Base-by-base conservation (phyloP, 1,140 invertebrate species). In the Venustaconcha ellipsiformis region DNA sequence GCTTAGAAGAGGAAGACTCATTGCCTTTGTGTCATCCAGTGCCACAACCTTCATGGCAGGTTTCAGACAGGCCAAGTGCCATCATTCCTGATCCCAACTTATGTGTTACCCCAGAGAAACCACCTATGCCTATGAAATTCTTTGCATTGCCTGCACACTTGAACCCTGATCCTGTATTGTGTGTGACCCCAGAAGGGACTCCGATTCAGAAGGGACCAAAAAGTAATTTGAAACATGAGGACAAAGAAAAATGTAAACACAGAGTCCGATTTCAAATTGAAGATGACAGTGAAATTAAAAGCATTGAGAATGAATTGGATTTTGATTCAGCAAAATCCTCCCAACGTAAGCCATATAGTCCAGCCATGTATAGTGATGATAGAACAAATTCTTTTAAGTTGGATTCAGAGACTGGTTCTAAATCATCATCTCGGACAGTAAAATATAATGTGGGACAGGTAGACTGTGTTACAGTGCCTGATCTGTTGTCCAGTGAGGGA, bases 241-340 rank as follows among this genome's bases (percentile, higher is more conserved):
- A 56, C n/a, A 65, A 59, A 65, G 67, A 68, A 72, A 56, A 48
- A 1, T 72, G 64, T 23, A 77, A 81, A 67, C 80, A 81, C 6
- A 80, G 70, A 60, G 83, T 84, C 14, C 74, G 83, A 70, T 84
- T 84, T 81, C 78, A 84, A 67, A 15, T 83, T 11, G 68, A 80
- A 57, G 74, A 75, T 60, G 74, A 68, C 17, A 72, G 71, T 37
- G 70, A 70, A 23, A 60, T 48, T 62, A 55, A 60, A 48, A 8
- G n/a, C 15, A 59, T 62, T 63, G 70, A 62, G 6, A 62, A 30
- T 70, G 14, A 48, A 48, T 67, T 67, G 20, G 65, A 65, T 57
- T 17, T 17, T 65, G 60, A 62, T 57, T 62, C 72, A 18, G 2
- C 67, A 37, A 64, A 56, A 65, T 60, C 18, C 26, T 68, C 60